These are phyloP conservation scores for Setophaga petechia DNA, from an alignment of 2,113 vertebrate genomes.

Conservation along the genomic window DNA sequence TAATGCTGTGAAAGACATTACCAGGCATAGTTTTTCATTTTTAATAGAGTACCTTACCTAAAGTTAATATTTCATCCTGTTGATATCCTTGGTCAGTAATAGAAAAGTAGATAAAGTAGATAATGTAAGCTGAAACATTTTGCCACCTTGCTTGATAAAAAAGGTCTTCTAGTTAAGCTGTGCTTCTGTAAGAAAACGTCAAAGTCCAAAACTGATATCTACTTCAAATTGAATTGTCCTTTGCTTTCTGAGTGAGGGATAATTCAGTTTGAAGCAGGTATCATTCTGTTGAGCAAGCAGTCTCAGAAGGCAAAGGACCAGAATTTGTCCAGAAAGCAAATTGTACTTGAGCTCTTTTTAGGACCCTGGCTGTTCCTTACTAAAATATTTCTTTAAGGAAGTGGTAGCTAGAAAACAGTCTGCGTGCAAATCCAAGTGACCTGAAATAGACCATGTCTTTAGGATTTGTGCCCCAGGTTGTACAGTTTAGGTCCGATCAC, in stretches of 20 bases:
- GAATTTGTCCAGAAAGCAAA: neutral
- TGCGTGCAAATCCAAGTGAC: neutral
- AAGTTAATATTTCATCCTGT: neutral
- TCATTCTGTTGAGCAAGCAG: neutral
- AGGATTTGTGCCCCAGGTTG: neutral
- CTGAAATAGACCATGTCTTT: neutral
- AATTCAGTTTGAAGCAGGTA: neutral
- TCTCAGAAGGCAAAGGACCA: neutral
- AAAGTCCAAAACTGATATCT: neutral
- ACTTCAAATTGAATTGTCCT: neutral
- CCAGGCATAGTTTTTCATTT: neutral
- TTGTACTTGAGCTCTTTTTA: neutral
- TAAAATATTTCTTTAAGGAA: neutral
- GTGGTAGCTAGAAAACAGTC: neutral
- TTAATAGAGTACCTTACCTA: neutral
- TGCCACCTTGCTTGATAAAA: neutral
- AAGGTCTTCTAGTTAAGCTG: neutral
- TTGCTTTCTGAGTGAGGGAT: neutral
- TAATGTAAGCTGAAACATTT: neutral
- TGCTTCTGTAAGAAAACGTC: neutral
- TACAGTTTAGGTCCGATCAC: neutral
- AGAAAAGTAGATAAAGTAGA: neutral
- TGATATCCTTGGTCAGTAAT: neutral
- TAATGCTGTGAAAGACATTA: neutral
- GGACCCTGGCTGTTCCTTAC: neutral